These are phyloP conservation scores for Limenitis arthemis DNA, from an alignment of 2,888 invertebrate species.

Conservation along the genomic window DNA sequence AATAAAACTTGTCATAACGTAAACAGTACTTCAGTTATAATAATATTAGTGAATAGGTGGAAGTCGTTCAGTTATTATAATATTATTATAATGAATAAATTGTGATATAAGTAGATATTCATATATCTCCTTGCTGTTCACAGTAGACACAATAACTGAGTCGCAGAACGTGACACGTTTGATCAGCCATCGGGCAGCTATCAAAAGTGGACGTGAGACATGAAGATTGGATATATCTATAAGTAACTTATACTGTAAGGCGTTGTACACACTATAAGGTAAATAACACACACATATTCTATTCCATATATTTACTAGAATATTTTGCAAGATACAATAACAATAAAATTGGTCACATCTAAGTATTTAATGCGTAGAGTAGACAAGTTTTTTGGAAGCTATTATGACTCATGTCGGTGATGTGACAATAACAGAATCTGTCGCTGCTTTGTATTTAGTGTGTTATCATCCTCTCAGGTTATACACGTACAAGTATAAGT, in stretches of 20 bases:
- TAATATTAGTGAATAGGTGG: too few relatives aligned
- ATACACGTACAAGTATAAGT: too few relatives aligned
- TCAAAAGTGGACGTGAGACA: constrained; percentile 7
- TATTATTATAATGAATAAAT: not conserved
- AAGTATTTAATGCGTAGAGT: not conserved
- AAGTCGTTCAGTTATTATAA: too few relatives aligned
- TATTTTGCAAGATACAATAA: too few relatives aligned
- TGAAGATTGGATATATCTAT: not conserved
- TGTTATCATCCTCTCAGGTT: too few relatives aligned
- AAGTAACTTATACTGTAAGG: not conserved
- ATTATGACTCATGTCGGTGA: too few relatives aligned
- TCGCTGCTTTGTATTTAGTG: too few relatives aligned
- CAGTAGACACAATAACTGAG: not conserved
- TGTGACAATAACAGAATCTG: too few relatives aligned
- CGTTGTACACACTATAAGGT: not conserved
- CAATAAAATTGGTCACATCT: too few relatives aligned
- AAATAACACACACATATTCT: not conserved
- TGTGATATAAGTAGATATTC: not conserved
- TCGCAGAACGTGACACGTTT: not conserved
- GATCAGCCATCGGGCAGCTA: constrained; percentile 4
- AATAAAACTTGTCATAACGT: too few relatives aligned
- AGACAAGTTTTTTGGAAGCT: not conserved
- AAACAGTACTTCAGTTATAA: too few relatives aligned
- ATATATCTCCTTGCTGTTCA: not conserved
- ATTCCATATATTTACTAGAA: not conserved